These are phyloP conservation scores for Dexiosoma caninum DNA, from an alignment of 2,888 invertebrate species.

Conservation along the genomic window DNA sequence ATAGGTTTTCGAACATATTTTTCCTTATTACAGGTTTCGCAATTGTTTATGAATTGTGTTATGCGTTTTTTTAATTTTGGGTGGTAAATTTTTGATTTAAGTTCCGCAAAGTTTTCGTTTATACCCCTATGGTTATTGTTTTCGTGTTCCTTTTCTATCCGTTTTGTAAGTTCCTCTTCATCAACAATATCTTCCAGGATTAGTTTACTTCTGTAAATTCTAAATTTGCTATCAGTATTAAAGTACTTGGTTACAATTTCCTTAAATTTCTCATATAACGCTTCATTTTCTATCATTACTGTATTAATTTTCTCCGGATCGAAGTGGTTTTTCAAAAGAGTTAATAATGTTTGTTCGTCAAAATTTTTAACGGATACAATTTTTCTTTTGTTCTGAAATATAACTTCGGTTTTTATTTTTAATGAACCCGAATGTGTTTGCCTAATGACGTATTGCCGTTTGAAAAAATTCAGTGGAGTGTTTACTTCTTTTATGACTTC, in stretches of 20 bases:
- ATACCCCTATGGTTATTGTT: constrained; percentile 7
- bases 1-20: constrained; percentile 20
- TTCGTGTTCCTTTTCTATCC: neutral
- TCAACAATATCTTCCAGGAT: neutral
- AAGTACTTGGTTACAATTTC: constrained; percentile 9
- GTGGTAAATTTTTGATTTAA: constrained; percentile 45
- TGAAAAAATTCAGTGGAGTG: constrained; percentile 8
- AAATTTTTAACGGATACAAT: neutral
- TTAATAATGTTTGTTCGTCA: neutral
- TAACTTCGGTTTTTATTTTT: neutral
- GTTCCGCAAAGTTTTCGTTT: constrained; percentile 10
- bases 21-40: neutral
- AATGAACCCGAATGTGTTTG: neutral
- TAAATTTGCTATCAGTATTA: neutral
- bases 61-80: constrained; percentile 56
- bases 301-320: constrained; percentile 3
- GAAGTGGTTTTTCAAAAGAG: constrained; percentile 1
- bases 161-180: neutral
- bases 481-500: neutral
- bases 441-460: neutral
- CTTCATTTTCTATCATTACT: constrained; percentile 13
- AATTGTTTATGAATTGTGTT: constrained; percentile 62
- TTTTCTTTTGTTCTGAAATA: constrained; percentile 6
- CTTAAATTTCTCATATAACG: constrained; percentile 5
- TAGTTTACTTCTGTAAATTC: neutral